Base-by-base conservation (phyloP, 2,888 invertebrate species). In the Acanthococcus lagerstroemiae region DNA sequence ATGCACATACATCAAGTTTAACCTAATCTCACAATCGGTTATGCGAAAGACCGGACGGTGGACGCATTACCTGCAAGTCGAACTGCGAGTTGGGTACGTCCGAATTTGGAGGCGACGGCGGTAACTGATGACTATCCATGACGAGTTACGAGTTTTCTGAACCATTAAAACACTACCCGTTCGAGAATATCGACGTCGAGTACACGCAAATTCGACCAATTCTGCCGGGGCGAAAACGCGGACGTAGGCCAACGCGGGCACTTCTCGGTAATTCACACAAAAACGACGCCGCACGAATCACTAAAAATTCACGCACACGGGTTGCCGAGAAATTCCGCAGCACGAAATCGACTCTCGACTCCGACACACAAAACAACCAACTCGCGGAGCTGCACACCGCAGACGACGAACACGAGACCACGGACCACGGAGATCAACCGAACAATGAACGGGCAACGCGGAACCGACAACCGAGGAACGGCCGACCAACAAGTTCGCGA, bases 91-190 rank as follows among this genome's bases (percentile, higher is more conserved):
- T 61, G n/a, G 50, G 44, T 12, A 61, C 61, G 19, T 61, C 61
- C 30, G 61, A 30, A 52, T 52, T 61, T 24, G 52, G 61, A 30
- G 52, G 48, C 27, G 61, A 61, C 30, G 61, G 25, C 52, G 61
- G 61, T 61, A 61, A 61, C 61, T 61, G 61, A n/a, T 54, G 61
- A 61, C 52, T 61, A 61, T 61, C 61, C 61, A 61, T 61, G 52
- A 48, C 52, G 44, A 61, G 48, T 24, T 19, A 48, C 24, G 19
- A 26, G 30, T 37, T 61, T 30, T 61, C 26, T 17, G 61, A 50
- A 61, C 37, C 61, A 61, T 61, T 61, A 61, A 61, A 61, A 61
- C 61, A 61, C 26, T 52, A 50, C 30, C 50, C 61, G 61, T 61
- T 52, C 7, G 37, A 46, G 30, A 61, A 61, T 37, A n/a, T 17